Evolutionary conservation across 2,888 invertebrate genomes (phyloP).

Genomic region (Chelonus formosanus): DNA sequence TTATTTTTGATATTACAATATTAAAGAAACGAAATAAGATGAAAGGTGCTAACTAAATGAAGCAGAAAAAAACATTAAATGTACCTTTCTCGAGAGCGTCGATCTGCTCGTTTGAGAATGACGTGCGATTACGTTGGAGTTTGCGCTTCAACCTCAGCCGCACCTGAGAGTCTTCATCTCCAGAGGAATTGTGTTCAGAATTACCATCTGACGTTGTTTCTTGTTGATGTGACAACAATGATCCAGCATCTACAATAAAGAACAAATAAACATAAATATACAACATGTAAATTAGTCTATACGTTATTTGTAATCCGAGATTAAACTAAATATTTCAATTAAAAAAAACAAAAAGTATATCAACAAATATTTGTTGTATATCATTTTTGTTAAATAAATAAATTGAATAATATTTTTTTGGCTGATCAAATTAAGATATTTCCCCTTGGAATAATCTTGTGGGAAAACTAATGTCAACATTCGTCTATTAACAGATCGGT

Average conservation of each 20-base stretch:
- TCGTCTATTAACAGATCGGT: too few species aligned
- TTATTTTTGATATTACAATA: too few species aligned
- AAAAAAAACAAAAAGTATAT: too few species aligned
- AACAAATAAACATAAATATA: slow-evolving; percentile 1
- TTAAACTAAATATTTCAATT: too few species aligned
- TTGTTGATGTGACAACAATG: slow-evolving; percentile 66
- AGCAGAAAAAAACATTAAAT: slow-evolving; percentile 45
- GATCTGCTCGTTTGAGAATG: slow-evolving; percentile 98
- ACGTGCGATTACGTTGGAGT: slow-evolving; percentile 95
- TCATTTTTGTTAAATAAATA: too few species aligned
- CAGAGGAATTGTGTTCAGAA: slow-evolving; percentile 90
- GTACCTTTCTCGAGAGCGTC: slow-evolving; percentile 98
- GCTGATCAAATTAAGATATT: too few species aligned
- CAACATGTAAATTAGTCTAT: neutral
- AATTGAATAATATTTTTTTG: too few species aligned
- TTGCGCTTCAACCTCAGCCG: slow-evolving; percentile 93
- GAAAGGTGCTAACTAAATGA: too few species aligned
- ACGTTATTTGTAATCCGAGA: neutral
- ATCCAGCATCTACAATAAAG: slow-evolving; percentile 59
- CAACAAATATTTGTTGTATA: too few species aligned
- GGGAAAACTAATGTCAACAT: too few species aligned
- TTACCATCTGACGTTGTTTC: slow-evolving; percentile 87
- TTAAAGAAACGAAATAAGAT: too few species aligned
- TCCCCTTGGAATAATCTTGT: too few species aligned
- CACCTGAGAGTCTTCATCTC: slow-evolving; percentile 91